Evolutionary conservation across 2,113 vertebrate species (phyloP).

Genomic region (Brevimyrus niger): DNA sequence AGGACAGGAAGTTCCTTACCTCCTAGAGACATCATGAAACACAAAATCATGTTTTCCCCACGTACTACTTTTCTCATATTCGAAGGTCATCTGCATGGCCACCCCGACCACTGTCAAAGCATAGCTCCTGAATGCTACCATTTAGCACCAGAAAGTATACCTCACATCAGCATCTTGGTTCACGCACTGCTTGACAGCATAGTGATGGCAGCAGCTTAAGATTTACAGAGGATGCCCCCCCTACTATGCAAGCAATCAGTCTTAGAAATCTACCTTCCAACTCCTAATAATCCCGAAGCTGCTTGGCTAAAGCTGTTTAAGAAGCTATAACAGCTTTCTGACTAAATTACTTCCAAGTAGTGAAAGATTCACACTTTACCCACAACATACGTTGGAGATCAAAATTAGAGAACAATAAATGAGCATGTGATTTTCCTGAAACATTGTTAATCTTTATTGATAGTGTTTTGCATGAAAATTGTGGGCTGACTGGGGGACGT

Average conservation of each 20-base stretch:
- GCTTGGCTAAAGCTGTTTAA: not conserved
- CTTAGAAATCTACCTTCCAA: not conserved
- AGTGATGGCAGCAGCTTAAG: not conserved
- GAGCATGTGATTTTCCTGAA: not conserved
- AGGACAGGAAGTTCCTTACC: not conserved
- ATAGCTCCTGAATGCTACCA: not conserved
- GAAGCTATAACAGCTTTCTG: not conserved
- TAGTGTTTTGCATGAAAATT: not conserved
- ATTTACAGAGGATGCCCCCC: not conserved
- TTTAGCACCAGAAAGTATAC: not conserved
- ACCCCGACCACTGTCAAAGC: not conserved
- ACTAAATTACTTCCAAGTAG: not conserved
- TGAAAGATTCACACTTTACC: not conserved
- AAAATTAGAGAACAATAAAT: not conserved
- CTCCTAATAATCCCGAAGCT: not conserved
- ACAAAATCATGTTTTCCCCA: not conserved
- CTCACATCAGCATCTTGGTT: not conserved
- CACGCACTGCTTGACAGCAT: not conserved
- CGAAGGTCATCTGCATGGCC: not conserved
- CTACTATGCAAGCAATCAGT: not conserved
- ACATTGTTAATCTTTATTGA: not conserved
- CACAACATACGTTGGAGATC: not conserved
- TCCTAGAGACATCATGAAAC: not conserved
- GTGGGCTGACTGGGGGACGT: not conserved
- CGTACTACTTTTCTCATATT: not conserved